Percentiles rank a stretch among this genome's conserved stretches.
Conservation (phyloP, 1,140 invertebrate species). For the Ladona fulva region DNA sequence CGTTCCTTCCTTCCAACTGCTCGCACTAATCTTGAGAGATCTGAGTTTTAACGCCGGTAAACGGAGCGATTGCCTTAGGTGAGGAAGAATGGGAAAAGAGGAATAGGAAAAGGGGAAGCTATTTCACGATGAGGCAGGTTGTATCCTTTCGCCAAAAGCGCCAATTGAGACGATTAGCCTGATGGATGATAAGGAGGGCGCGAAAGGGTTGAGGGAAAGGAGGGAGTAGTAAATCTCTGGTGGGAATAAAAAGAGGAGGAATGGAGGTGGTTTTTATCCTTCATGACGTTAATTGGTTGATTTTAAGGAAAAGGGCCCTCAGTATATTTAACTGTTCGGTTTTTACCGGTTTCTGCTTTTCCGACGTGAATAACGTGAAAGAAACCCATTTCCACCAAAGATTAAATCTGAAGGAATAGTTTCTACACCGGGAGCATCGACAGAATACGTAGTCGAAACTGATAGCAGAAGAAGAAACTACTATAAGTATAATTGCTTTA, state of each 20-base stretch:
- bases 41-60: not conserved
- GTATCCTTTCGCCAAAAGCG: not conserved
- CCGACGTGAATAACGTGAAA: too few species aligned
- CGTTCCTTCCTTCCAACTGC: not conserved
- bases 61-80: not conserved
- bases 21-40: not conserved
- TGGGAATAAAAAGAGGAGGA: not conserved
- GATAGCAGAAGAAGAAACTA: too few species aligned
- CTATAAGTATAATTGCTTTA: too few species aligned
- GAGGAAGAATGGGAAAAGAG: not conserved
- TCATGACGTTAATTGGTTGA: not conserved
- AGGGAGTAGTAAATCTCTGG: not conserved
- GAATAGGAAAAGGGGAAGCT: too few species aligned
- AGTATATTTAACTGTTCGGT: not conserved
- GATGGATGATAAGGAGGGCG: not conserved
- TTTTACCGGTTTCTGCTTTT: too few species aligned
- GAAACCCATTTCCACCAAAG: too few species aligned
- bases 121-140: too few species aligned
- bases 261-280: not conserved
- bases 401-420: too few species aligned
- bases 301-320: not conserved
- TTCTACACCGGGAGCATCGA: too few species aligned
- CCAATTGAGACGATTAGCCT: not conserved
- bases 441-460: too few species aligned
- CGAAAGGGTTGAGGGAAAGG: not conserved